These are phyloP conservation scores for Schizopygopsis pylzovi DNA, from an alignment of 2,797 vertebrate species.

Conservation along the genomic window DNA sequence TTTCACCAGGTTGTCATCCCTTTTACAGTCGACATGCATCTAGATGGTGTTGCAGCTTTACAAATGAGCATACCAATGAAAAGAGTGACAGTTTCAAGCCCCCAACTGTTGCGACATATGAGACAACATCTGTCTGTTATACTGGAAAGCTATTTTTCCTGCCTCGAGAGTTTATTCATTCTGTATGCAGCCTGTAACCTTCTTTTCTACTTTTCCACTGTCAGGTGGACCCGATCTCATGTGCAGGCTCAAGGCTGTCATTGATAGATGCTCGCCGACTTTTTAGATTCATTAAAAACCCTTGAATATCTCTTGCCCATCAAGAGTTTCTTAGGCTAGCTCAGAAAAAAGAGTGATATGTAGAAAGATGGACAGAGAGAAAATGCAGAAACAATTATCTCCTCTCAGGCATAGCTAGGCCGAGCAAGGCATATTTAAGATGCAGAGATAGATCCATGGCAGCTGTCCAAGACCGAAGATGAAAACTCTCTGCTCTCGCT, in stretches of 20 bases:
- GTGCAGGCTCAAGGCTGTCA: constrained; percentile 58
- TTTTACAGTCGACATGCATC: constrained; percentile 18
- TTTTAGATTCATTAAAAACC: constrained; percentile 65
- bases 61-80: background rate
- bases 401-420: constrained; percentile 52
- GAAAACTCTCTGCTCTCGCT: constrained; percentile 46
- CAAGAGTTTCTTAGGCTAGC: constrained; percentile 21
- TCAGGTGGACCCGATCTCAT: constrained; percentile 49
- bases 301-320: constrained; percentile 59
- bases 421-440: constrained; percentile 61
- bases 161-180: constrained; percentile 33
- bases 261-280: constrained; percentile 60
- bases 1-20: constrained; percentile 35
- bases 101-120: background rate
- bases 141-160: background rate
- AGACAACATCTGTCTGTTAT: constrained; percentile 4
- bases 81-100: constrained; percentile 1
- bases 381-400: constrained; percentile 46
- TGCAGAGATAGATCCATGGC: constrained; percentile 64
- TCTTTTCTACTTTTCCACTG: constrained; percentile 54
- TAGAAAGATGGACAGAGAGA: constrained; percentile 46
- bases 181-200: constrained; percentile 57
- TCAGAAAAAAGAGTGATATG: constrained; percentile 11
- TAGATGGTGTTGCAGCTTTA: background rate
- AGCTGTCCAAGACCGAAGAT: constrained; percentile 69